Conservation (phyloP, 2,888 invertebrate genomes). For the Agrochola lota region DNA sequence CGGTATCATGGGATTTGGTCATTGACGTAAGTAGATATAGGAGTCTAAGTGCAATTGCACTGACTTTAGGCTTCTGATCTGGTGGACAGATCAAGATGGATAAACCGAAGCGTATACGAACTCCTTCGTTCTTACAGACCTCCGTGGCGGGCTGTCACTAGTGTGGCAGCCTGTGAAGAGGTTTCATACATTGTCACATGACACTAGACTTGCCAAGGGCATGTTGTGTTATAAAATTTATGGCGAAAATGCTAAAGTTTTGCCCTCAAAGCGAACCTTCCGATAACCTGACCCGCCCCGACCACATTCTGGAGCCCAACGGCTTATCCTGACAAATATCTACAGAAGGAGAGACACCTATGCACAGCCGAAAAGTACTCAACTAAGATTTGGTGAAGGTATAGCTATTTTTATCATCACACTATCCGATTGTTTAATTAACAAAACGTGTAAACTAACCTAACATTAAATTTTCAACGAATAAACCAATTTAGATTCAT, state of each 20-base stretch:
- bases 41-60: slow-evolving; percentile 10
- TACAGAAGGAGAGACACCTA: not conserved
- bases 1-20: slow-evolving; percentile 23
- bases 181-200: too few relatives aligned
- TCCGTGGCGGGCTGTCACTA: too few relatives aligned
- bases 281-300: too few relatives aligned
- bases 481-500: not conserved
- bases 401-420: too few relatives aligned
- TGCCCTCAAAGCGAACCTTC: not conserved
- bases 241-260: not conserved
- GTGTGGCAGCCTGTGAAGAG: too few relatives aligned
- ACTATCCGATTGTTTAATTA: too few relatives aligned
- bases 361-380: not conserved
- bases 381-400: too few relatives aligned
- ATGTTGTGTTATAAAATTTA: not conserved
- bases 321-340: not conserved
- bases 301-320: too few relatives aligned
- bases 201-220: not conserved
- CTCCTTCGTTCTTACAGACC: too few relatives aligned
- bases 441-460: not conserved
- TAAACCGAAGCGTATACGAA: not conserved
- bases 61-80: not conserved
- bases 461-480: not conserved
- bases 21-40: slow-evolving; percentile 25
- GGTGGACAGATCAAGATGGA: not conserved